A percentile compares a stretch with the other conserved stretches of the same genome.
These are phyloP conservation scores for Temnothorax longispinosus DNA, from an alignment of 1,140 invertebrate species.

Conservation along the genomic window DNA sequence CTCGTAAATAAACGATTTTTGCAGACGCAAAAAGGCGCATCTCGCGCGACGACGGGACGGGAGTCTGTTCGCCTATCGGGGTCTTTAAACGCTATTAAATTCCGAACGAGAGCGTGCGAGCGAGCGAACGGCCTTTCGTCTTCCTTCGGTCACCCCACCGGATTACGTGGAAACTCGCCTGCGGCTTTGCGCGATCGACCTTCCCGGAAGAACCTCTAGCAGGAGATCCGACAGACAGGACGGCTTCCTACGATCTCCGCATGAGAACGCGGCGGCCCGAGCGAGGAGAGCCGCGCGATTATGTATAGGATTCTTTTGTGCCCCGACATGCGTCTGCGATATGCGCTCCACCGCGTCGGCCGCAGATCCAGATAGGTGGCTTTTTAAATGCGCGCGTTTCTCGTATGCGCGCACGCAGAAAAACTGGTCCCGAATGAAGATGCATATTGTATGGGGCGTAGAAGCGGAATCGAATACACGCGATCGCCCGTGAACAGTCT, in stretches of 20 bases:
- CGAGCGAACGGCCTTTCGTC: conserved; percentile 22
- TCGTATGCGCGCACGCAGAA: conserved; percentile 23
- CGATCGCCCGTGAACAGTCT: conserved; percentile 3
- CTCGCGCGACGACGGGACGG: background rate
- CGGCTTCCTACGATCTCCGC: conserved; percentile 52
- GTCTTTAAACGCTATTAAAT: conserved; percentile 36
- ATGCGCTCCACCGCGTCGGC: background rate
- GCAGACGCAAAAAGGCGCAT: background rate
- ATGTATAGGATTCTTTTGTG: conserved; percentile 57
- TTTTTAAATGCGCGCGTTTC: conserved; percentile 54
- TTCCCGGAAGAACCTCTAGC: conserved; percentile 68
- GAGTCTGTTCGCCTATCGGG: background rate
- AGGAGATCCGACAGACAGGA: conserved; percentile 37
- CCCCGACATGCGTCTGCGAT: conserved; percentile 31
- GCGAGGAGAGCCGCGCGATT: conserved; percentile 29
- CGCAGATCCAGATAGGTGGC: conserved; percentile 26
- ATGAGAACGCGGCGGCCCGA: conserved; percentile 11
- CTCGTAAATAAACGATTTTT: conserved; percentile 28
- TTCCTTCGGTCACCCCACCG: background rate
- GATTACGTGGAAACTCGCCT: conserved; percentile 72
- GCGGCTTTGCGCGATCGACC: conserved; percentile 58
- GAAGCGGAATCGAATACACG: conserved; percentile 25
- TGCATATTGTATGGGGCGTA: conserved; percentile 55
- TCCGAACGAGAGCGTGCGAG: conserved; percentile 20
- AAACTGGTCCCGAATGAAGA: conserved; percentile 61